Evolutionary conservation across 2,113 vertebrate genomes (phyloP).

Genomic region (Cyrtonyx montezumae): DNA sequence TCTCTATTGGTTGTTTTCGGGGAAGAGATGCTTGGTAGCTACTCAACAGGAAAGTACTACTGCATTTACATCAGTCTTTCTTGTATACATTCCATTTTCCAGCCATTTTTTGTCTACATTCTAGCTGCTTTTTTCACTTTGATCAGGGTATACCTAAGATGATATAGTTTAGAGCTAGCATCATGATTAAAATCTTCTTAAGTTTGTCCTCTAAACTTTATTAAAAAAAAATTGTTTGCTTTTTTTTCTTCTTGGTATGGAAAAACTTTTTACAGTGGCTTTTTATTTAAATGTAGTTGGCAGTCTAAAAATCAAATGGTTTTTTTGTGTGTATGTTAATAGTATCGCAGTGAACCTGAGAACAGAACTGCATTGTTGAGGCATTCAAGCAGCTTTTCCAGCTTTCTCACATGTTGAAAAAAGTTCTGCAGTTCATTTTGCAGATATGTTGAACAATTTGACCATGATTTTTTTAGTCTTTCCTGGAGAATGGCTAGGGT

Average conservation of each 20-base stretch:
- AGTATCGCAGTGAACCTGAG: neutral
- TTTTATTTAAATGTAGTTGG: neutral
- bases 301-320: neutral
- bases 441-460: neutral
- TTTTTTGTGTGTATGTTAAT: neutral
- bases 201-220: neutral
- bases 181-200: neutral
- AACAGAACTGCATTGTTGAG: neutral
- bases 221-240: neutral
- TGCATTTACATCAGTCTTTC: neutral
- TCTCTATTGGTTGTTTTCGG: constrained; percentile 20
- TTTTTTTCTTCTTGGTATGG: neutral
- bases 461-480: constrained; percentile 10
- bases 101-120: neutral
- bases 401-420: neutral
- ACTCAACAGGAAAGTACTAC: neutral
- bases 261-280: neutral
- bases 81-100: neutral
- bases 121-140: neutral
- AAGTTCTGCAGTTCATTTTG: neutral
- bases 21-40: constrained; percentile 18
- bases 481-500: neutral
- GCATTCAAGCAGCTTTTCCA: neutral
- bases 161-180: neutral
- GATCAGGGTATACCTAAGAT: neutral